Percentiles rank a stretch among this genome's conserved stretches.
These are phyloP conservation scores for Euzetes globulus DNA, from an alignment of 2,888 invertebrate genomes.

Conservation along the genomic window DNA sequence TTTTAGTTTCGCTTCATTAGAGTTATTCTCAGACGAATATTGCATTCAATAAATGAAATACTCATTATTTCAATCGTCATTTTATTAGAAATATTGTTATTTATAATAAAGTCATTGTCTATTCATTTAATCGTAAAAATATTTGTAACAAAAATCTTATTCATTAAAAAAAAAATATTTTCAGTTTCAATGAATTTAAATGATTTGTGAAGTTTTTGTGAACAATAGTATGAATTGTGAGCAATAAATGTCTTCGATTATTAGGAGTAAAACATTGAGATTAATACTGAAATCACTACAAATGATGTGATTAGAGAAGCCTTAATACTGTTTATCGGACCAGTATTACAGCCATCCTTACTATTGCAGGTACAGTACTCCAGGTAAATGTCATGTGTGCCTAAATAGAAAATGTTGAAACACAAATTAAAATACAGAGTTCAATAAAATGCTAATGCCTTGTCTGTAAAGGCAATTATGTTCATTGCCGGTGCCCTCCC, in stretches of 20 bases:
- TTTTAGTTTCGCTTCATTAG: neutral
- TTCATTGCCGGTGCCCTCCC: slow-evolving; percentile 73
- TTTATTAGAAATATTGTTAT: too few species aligned
- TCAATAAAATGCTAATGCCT: slow-evolving; percentile 18
- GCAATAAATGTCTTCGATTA: neutral
- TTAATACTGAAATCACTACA: neutral
- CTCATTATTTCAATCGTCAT: too few species aligned
- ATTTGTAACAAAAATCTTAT: neutral
- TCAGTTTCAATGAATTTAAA: neutral
- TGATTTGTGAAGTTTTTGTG: neutral
- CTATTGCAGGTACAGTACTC: slow-evolving; percentile 85
- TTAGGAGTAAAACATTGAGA: neutral
- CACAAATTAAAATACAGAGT: neutral
- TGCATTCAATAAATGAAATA: too few species aligned
- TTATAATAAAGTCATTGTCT: neutral
- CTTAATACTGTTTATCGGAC: slow-evolving; percentile 43
- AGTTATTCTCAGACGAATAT: too few species aligned
- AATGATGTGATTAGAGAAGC: neutral
- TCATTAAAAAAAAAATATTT: neutral
- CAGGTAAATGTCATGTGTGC: slow-evolving; percentile 85
- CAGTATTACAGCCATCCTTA: slow-evolving; percentile 80
- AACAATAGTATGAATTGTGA: neutral
- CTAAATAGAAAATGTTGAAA: slow-evolving; percentile 54
- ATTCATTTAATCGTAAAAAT: neutral
- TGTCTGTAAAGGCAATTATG: slow-evolving; percentile 74